Base-by-base conservation (phyloP, 1,140 invertebrate species). In the Bombus polaris region DNA sequence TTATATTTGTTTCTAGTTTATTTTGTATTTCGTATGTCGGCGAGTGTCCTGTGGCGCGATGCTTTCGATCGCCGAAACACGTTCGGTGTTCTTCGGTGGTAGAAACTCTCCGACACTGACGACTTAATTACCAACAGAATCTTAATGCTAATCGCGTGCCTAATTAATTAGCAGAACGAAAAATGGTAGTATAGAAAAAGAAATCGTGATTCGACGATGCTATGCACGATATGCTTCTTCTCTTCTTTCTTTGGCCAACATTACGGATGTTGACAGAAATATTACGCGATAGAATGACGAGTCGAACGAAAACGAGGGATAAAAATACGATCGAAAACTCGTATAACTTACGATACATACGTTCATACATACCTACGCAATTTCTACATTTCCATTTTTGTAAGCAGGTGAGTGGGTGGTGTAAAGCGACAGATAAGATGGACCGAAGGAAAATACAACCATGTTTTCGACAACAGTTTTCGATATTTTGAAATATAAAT, bases 131-230 rank as follows among this genome's bases (percentile, higher is more conserved):
- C 91, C 91, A 85, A 68, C 66, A 83, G 91, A 89, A 91, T 92
- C 88, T 90, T 85, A 89, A 92, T 89, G 89, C 84, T 87, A 89
- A 92, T 93, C 94, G 91, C 88, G 91, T 92, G 94, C 92, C 93
- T 94, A 94, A 94, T 94, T 95, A 95, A 95, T 95, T 93, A 85
- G 91, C 88, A 85, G 88, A 62, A 80, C 86, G 90, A 90, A 91
- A 91, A 93, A 93, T 93, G 91, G 94, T 94, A 94, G 70, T 6
- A 9, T 42, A n/a, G 32, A 18, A n/a, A 72, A 42, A n/a, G 28
- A 13, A 91, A 91, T 32, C 65, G 39, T 47, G 22, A 70, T 32
- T 85, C n/a, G 13, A 53, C 18, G 47, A 22, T 9, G 66, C 47
- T 22, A 53, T 0, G 6, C 47, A 2, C 5, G 47, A 53, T 22